Evolutionary conservation across 2,888 invertebrate genomes (phyloP).

Genomic region (Andrena bucephala): DNA sequence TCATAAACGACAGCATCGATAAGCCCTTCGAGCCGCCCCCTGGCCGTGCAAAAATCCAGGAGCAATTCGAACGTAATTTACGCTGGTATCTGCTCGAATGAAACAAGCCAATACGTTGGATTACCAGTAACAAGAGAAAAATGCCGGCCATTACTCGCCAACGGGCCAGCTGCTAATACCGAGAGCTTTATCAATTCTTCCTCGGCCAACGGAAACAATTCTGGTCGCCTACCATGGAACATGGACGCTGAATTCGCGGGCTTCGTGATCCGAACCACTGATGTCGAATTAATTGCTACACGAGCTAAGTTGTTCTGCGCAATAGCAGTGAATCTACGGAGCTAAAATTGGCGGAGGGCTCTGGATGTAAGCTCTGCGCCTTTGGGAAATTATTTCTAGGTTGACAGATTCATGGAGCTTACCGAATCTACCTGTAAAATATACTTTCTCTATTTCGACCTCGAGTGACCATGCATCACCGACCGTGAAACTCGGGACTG

Average conservation of each 20-base stretch:
- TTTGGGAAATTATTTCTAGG: background rate
- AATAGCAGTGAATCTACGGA: background rate
- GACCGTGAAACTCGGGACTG: too few relatives aligned
- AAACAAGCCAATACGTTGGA: conserved; percentile 42
- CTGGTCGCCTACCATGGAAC: conserved; percentile 17
- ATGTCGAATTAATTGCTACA: conserved; percentile 16
- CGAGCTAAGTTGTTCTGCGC: background rate
- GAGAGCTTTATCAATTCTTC: conserved; percentile 63
- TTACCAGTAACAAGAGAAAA: conserved; percentile 57
- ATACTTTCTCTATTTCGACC: background rate
- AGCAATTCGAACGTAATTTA: conserved; percentile 38
- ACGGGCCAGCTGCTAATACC: conserved; percentile 55
- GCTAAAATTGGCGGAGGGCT: background rate
- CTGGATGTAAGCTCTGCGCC: background rate
- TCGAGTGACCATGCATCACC: background rate
- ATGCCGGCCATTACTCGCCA: conserved; percentile 40
- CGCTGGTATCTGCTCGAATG: conserved; percentile 30
- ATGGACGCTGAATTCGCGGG: background rate
- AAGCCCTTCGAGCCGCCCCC: background rate
- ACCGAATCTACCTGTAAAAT: background rate
- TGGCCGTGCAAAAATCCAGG: conserved; percentile 32
- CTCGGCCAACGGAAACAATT: conserved; percentile 45
- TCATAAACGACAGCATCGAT: background rate
- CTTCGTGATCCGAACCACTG: background rate
- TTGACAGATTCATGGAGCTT: background rate